Evolutionary conservation across 1,140 invertebrate species (phyloP), one percentile per base, ranked within the genome.

Genomic region (Samia ricini): DNA sequence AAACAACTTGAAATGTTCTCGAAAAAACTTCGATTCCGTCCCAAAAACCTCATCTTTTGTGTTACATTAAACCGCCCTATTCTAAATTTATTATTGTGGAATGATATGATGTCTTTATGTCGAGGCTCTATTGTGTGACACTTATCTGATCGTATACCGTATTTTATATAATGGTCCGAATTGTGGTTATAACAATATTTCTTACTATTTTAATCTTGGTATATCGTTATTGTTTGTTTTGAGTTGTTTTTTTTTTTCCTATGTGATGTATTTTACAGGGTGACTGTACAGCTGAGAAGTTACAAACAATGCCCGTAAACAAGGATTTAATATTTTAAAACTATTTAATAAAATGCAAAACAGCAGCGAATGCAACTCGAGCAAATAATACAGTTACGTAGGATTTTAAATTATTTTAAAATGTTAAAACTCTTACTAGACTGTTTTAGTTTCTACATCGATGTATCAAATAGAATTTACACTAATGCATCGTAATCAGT

Each of bases 71-170:
- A 86, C 84, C 79, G 84, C 80, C 79, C 79, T 81, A 80, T 77
- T 71, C 61, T 65, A 78, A 83, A 87, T 89, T 89, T 88, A 89
- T 86, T 83, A 80, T 87, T 72, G 70, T 75, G 71, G 73, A 81
- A 85, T 87, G 77, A 87, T 89, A 87, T 89, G 87, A 89, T 88
- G 85, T 88, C 85, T 88, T 85, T 89, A 89, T 89, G 74, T 77
- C 76, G 71, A 78, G 71, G 65, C 63, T 77, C 85, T 66, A 83
- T 89, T 88, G 84, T 89, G 71, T 61, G 66, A 68, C 77, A 85
- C 76, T 85, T 89, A 89, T 87, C 87, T 85, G 84, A 88, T 89
- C 83, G 69, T 77, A 71, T 74, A 66, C 71, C 51, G 71, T 78
- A 68, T 85, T 83, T 76, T 79, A 66, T 85, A 74, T 81, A 84